Evolutionary conservation across 1,140 invertebrate genomes (phyloP), one percentile per base, ranked within the genome.

Genomic region (Kradibia gibbosae): DNA sequence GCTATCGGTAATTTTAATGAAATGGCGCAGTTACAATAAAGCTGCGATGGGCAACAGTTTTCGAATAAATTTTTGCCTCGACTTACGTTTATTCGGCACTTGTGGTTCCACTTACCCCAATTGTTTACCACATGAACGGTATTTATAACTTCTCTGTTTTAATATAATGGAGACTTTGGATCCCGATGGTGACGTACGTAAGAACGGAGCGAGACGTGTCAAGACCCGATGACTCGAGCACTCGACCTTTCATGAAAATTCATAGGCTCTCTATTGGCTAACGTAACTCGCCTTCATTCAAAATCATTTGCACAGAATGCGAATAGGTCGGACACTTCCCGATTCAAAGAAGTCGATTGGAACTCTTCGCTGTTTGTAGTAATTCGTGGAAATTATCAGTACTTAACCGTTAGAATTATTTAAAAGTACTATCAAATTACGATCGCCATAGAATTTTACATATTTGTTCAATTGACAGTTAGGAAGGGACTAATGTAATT

Each of bases 221-320:
- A 31, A 7, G 60, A 22, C 31, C 25, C 31, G 10, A 36, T 34
- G 62, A 67, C 22, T 67, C n/a, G 62, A 31, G 39, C 22, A 17
- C 31, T 39, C 28, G 57, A 72, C n/a, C 45, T 76, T 77, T 81
- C 78, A 83, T 83, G 79, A 83, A 83, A 83, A 78, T 81, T 81
- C 67, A 81, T 83, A 34, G 22, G 31, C 39, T 50, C 20, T 25
- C n/a, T 48, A 62, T 62, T 31, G 53, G 28, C 11, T 60, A 60
- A 11, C 42, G n/a, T 10, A 50, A 48, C 28, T 42, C 42, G 1
- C 34, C 22, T 39, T 25, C 10, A 25, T n/a, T 5, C 15, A 78
- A 50, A 31, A 72, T 80, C 62, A 81, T 83, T 83, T 83, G 71
- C 82, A 75, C 70, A 75, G 73, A 82, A 83, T 83, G 42, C 73